Evolutionary conservation across 53 echinoderm and acorn worm species (phyloP).

Genomic region (Glandiceps talaboti): DNA sequence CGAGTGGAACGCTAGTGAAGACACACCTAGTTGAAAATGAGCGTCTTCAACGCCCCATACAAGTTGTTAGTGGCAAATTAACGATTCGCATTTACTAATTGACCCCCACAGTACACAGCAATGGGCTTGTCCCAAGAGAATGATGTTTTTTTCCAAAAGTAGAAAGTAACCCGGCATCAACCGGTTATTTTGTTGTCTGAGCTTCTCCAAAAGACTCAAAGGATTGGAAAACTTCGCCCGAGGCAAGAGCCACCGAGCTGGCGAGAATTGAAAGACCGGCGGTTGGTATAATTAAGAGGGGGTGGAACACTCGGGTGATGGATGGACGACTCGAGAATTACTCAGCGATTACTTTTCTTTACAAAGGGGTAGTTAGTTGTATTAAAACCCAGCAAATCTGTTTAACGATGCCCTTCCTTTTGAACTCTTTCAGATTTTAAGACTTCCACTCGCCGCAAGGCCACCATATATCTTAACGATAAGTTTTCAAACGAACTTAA

Average conservation of each 20-base stretch:
- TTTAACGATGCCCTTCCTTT: neutral
- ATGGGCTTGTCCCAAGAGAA: neutral
- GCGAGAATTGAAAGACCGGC: neutral
- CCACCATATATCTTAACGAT: neutral
- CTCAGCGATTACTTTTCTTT: neutral
- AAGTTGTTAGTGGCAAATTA: too few relatives aligned
- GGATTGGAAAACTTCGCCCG: neutral
- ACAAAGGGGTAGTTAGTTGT: neutral
- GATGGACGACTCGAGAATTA: neutral
- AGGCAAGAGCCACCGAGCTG: neutral
- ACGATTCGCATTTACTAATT: neutral
- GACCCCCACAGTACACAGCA: neutral
- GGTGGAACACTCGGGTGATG: neutral
- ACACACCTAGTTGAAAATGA: too few relatives aligned
- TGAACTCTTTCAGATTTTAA: neutral
- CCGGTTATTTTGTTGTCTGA: neutral
- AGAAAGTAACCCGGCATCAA: neutral
- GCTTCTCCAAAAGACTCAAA: neutral
- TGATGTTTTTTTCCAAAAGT: neutral
- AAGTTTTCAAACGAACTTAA: too few relatives aligned
- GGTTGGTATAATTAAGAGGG: neutral
- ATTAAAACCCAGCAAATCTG: neutral
- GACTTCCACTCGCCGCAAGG: neutral
- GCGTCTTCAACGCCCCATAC: too few relatives aligned
- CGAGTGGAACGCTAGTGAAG: too few relatives aligned